phyloP scores from a whole-genome alignment of 2,113 vertebrate species.

The Oncorhynchus masou region DNA sequence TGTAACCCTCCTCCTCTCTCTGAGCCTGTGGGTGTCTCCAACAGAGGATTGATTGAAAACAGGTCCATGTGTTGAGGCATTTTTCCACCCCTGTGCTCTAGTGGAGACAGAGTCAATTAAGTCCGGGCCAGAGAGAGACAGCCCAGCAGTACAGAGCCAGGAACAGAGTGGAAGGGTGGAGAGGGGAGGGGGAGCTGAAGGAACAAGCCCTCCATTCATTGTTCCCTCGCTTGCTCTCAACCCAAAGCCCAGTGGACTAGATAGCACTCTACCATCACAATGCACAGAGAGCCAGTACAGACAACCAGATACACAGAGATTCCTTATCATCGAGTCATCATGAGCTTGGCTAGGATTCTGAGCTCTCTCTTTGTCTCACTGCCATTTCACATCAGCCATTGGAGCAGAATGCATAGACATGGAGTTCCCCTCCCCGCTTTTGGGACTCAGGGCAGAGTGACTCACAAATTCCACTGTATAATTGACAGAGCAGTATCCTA shows the following conservation, averaged over 20 bases:
- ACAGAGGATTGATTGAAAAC: background rate
- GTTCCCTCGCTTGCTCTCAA: background rate
- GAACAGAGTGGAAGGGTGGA: background rate
- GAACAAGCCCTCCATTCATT: conserved; percentile 4
- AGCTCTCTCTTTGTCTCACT: background rate
- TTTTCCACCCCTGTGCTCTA: background rate
- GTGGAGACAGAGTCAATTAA: background rate
- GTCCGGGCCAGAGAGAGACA: background rate
- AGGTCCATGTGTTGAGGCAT: background rate
- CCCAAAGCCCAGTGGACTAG: background rate
- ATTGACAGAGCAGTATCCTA: background rate
- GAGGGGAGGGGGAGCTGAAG: background rate
- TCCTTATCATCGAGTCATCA: background rate
- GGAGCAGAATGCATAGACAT: background rate
- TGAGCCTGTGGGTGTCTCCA: background rate
- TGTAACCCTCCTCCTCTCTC: background rate
- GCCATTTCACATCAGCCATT: background rate
- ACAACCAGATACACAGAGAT: background rate
- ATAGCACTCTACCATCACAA: background rate
- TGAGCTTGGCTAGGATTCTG: background rate
- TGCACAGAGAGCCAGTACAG: background rate
- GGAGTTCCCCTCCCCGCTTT: background rate
- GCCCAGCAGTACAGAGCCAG: background rate
- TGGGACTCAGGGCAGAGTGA: background rate
- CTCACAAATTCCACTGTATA: conserved; percentile 1